Evolutionary conservation across 2,113 vertebrate genomes (phyloP), one percentile per base, ranked within the genome.

Genomic region (Aptenodytes patagonicus): DNA sequence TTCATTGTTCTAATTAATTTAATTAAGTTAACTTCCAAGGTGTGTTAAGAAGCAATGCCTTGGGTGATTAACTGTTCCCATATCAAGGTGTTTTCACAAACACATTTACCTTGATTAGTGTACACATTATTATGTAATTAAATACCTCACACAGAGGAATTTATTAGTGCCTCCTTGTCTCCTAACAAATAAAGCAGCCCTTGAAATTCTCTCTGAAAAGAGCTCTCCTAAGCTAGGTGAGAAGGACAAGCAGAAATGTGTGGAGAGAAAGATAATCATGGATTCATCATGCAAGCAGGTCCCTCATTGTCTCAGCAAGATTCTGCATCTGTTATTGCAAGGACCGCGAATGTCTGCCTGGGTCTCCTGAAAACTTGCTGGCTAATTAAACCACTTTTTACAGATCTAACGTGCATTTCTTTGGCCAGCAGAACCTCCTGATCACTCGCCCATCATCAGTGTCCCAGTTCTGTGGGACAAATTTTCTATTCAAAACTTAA

Each of bases 81-180:
- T 98, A 98, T 98, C 98, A 98, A 98, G 98, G 98, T 98, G 98
- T 98, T 98, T 98, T 98, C 98, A 98, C 98, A 98, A 98, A 98
- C 98, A 98, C 98, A 98, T 98, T 98, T 98, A 98, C 98, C 97
- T 98, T 98, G 98, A 98, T 98, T 98, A 98, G 98, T 98, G 98
- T 98, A 98, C 98, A 98, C 98, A 98, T 98, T 98, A 98, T 98
- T 98, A 98, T 98, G 98, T 98, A 98, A 98, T 98, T 98, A 98
- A 98, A 98, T 98, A 98, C 97, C 98, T 98, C 97, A 98, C 98
- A 98, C 98, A 98, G 98, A 98, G 98, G 98, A 98, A 98, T 98
- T 98, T 98, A 98, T 98, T 98, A 98, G 97, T 98, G 97, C 97
- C 98, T 98, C 97, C 98, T 98, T 98, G 98, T 98, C 97, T 98